Percentiles rank a stretch among this genome's conserved stretches.
Evolutionary conservation across 2,113 vertebrate genomes (phyloP).

Genomic region (Promerops cafer): DNA sequence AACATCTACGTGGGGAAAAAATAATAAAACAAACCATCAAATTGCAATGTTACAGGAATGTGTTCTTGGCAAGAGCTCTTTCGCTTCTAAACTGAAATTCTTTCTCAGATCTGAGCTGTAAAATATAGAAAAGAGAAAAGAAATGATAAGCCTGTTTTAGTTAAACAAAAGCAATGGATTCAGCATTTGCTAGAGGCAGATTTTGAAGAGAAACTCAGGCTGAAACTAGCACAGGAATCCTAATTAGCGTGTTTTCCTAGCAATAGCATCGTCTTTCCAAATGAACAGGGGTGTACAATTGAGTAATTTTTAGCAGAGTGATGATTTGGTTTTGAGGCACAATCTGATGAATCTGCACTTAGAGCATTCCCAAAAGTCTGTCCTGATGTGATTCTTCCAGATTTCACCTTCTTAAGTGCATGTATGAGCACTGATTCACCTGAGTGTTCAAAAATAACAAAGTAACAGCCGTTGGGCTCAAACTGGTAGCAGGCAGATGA

Average conservation of each 20-base stretch:
- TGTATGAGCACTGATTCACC: background rate
- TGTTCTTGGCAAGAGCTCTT: slow-evolving; percentile 47
- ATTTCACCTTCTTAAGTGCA: background rate
- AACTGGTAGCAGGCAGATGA: background rate
- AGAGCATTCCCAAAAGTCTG: background rate
- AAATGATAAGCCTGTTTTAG: background rate
- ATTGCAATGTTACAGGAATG: slow-evolving; percentile 32
- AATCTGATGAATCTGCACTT: background rate
- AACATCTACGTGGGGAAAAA: background rate
- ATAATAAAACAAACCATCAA: slow-evolving; percentile 6
- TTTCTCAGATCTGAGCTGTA: background rate
- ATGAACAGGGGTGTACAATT: background rate
- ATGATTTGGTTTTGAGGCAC: background rate
- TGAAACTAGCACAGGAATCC: slow-evolving; percentile 39
- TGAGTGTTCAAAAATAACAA: background rate
- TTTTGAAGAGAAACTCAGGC: slow-evolving; percentile 28
- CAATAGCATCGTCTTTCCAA: background rate
- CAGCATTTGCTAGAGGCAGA: slow-evolving; percentile 17
- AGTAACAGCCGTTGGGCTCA: background rate
- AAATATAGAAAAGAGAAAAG: background rate
- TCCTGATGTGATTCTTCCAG: background rate
- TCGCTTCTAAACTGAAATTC: background rate
- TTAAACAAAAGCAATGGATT: slow-evolving; percentile 56
- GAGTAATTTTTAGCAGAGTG: slow-evolving; percentile 6
- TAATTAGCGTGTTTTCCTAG: slow-evolving; percentile 16